Percentiles rank a stretch among this genome's conserved stretches.
These are phyloP conservation scores for Chrysina gloriosa DNA, from an alignment of 2,888 invertebrate species.

Conservation along the genomic window DNA sequence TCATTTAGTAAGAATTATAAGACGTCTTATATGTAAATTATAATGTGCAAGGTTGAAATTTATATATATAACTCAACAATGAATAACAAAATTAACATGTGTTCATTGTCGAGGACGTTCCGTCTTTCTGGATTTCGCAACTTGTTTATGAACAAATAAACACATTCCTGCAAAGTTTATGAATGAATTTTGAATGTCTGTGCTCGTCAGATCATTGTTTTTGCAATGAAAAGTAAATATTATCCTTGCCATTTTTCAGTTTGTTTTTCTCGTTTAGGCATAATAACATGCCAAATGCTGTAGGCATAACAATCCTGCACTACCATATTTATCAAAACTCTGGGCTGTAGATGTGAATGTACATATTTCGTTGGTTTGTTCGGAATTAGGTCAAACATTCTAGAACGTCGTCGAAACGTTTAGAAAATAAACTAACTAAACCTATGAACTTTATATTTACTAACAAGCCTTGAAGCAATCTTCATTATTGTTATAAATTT, in stretches of 20 bases:
- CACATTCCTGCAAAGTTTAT: conserved; percentile 18
- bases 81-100: background rate
- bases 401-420: too few species aligned
- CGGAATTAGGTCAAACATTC: too few species aligned
- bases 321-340: background rate
- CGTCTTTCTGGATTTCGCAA: background rate
- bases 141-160: conserved; percentile 10
- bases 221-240: conserved; percentile 17
- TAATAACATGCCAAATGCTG: conserved; percentile 14
- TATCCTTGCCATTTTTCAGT: conserved; percentile 13
- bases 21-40: background rate
- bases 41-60: background rate
- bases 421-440: too few species aligned
- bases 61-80: background rate
- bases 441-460: too few species aligned
- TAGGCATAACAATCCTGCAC: background rate
- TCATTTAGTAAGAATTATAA: too few species aligned
- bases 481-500: too few species aligned
- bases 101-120: background rate
- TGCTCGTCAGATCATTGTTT: conserved; percentile 18
- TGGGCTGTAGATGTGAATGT: background rate
- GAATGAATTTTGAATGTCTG: conserved; percentile 21
- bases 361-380: too few species aligned
- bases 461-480: too few species aligned
- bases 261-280: conserved; percentile 22